Percentiles rank a stretch among this genome's conserved stretches.
These are phyloP conservation scores for Calidris pugnax DNA, from an alignment of 2,113 vertebrate genomes.

Conservation along the genomic window DNA sequence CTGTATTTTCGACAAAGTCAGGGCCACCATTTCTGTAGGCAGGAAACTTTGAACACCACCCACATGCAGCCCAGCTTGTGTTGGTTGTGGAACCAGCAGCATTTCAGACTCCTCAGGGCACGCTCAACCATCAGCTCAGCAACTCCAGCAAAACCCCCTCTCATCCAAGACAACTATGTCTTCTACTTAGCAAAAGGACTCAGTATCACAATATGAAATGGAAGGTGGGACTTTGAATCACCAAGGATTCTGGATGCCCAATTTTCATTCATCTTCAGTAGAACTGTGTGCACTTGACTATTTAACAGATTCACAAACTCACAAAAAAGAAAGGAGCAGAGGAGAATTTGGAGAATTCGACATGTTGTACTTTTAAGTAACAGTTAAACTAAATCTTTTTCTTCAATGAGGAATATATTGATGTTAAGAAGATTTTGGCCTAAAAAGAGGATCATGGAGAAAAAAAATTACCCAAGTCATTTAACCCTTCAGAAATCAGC, in stretches of 20 bases:
- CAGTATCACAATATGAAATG: background rate
- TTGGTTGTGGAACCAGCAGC: background rate
- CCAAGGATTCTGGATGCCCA: background rate
- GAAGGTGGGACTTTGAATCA: background rate
- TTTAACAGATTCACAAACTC: background rate
- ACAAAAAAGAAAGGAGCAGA: rapidly evolving
- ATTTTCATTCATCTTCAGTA: background rate
- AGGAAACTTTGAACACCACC: background rate
- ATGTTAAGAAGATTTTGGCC: background rate
- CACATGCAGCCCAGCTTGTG: background rate
- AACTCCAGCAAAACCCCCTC: background rate
- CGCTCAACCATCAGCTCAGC: background rate
- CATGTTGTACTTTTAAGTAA: background rate
- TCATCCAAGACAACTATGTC: background rate
- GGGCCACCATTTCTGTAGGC: background rate
- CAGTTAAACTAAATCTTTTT: background rate
- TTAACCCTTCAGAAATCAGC: background rate
- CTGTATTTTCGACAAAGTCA: background rate
- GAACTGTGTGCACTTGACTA: background rate
- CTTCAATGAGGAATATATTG: background rate
- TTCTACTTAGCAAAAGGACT: background rate
- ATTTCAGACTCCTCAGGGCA: background rate
- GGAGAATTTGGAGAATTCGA: background rate
- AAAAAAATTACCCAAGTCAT: background rate
- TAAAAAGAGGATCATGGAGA: background rate